A percentile compares a stretch with the other conserved stretches of the same genome.
Evolutionary conservation across 2,113 vertebrate genomes (phyloP).

Genomic region (Crotalus horridus): DNA sequence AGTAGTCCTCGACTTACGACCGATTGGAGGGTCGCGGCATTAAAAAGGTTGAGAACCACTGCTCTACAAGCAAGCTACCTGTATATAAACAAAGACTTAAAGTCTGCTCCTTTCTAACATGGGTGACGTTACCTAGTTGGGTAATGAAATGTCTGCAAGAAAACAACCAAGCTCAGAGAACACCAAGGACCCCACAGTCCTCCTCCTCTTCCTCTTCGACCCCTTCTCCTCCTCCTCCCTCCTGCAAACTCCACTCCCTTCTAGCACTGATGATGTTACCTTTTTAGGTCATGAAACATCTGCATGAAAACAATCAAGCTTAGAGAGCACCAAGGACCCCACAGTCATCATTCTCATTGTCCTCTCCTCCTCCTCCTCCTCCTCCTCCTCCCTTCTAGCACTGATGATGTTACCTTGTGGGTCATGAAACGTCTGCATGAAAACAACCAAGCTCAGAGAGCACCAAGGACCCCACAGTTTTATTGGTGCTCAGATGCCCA

Average conservation of each 20-base stretch:
- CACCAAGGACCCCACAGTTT: neutral
- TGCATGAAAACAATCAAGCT: neutral
- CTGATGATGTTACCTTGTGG: neutral
- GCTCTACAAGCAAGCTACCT: neutral
- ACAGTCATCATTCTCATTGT: neutral
- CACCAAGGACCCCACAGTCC: neutral
- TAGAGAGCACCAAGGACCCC: neutral
- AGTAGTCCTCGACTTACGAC: too few species aligned
- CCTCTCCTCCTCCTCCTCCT: too few species aligned
- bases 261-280: neutral
- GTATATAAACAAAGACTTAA: neutral
- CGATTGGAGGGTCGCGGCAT: too few species aligned
- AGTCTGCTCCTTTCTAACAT: neutral
- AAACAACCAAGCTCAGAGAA: neutral
- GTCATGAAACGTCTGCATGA: neutral
- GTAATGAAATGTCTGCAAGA: neutral
- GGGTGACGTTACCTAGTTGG: neutral
- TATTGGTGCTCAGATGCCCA: neutral
- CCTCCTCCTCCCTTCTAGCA: neutral
- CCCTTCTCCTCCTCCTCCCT: too few species aligned
- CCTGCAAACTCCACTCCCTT: neutral
- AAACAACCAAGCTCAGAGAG: neutral
- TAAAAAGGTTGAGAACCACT: neutral
- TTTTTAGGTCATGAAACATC: neutral
- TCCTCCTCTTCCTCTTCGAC: neutral